Evolutionary conservation across 1,140 invertebrate species (phyloP).

Genomic region (Colletes gigas): DNA sequence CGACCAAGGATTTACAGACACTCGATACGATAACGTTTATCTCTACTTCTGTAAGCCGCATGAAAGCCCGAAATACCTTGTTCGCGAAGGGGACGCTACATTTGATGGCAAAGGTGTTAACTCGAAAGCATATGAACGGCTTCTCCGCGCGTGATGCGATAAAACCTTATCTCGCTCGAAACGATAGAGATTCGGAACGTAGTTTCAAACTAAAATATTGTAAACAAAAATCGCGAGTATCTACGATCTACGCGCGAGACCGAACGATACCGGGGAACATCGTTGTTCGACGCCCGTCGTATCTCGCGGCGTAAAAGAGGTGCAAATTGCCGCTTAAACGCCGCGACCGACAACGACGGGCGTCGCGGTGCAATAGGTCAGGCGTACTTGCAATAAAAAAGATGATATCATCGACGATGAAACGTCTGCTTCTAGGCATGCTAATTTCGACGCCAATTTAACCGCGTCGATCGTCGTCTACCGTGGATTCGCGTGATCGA

Average conservation of each 20-base stretch:
- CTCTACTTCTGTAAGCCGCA: slow-evolving; percentile 6
- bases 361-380: slow-evolving; percentile 27
- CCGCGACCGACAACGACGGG: neutral
- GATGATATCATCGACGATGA: slow-evolving; percentile 14
- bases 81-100: neutral
- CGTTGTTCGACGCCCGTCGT: neutral
- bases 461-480: neutral
- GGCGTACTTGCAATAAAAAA: slow-evolving; percentile 9
- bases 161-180: slow-evolving; percentile 22
- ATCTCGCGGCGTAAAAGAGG: neutral
- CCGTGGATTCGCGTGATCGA: neutral
- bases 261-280: neutral
- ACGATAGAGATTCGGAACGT: neutral
- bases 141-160: slow-evolving; percentile 26
- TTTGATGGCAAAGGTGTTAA: slow-evolving; percentile 34
- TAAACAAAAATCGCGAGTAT: no score
- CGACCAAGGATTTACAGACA: neutral
- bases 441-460: slow-evolving; percentile 7
- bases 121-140: slow-evolving; percentile 22
- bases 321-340: slow-evolving; percentile 7
- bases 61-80: slow-evolving; percentile 13
- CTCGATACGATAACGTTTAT: slow-evolving; percentile 30
- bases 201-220: neutral
- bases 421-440: neutral
- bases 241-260: no score